A percentile compares a stretch with the other conserved stretches of the same genome.
These are phyloP conservation scores for Mimumesa dahlbomi DNA, from an alignment of 2,888 invertebrate genomes.

Conservation along the genomic window DNA sequence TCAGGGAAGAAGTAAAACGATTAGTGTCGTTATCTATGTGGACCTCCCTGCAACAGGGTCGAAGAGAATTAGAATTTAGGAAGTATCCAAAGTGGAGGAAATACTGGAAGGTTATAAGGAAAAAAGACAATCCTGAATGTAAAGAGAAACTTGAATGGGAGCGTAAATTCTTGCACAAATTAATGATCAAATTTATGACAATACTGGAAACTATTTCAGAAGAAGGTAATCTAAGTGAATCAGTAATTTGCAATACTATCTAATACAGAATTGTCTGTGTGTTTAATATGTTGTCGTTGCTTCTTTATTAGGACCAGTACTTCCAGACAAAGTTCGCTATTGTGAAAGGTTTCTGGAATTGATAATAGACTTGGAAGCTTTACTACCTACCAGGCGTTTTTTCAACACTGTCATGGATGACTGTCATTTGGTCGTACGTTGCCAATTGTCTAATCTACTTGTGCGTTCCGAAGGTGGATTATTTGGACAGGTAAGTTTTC, in stretches of 20 bases:
- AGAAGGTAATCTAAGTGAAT: conserved; percentile 80
- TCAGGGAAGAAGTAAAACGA: conserved; percentile 94
- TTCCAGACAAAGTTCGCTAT: conserved; percentile 85
- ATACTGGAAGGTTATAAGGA: conserved; percentile 94
- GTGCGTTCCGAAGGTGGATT: conserved; percentile 92
- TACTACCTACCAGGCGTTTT: conserved; percentile 96
- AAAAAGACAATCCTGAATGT: conserved; percentile 88
- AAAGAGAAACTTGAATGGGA: conserved; percentile 90
- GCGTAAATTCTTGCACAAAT: conserved; percentile 89
- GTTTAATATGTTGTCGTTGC: background rate
- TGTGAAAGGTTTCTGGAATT: conserved; percentile 98
- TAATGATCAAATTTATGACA: conserved; percentile 93
- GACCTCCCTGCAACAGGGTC: conserved; percentile 91
- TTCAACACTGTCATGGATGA: conserved; percentile 98
- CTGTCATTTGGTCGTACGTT: conserved; percentile 94
- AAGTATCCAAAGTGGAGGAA: conserved; percentile 94
- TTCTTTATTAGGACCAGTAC: conserved; percentile 70
- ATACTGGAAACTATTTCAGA: conserved; percentile 89
- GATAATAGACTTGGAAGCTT: conserved; percentile 96
- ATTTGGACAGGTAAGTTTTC: conserved; percentile 94
- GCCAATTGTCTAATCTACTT: conserved; percentile 89
- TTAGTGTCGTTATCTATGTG: conserved; percentile 98
- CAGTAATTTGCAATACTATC: background rate
- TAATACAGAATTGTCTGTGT: background rate
- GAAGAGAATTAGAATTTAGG: conserved; percentile 93